Conservation (phyloP, 2,797 vertebrate species). For the Semotilus atromaculatus region DNA sequence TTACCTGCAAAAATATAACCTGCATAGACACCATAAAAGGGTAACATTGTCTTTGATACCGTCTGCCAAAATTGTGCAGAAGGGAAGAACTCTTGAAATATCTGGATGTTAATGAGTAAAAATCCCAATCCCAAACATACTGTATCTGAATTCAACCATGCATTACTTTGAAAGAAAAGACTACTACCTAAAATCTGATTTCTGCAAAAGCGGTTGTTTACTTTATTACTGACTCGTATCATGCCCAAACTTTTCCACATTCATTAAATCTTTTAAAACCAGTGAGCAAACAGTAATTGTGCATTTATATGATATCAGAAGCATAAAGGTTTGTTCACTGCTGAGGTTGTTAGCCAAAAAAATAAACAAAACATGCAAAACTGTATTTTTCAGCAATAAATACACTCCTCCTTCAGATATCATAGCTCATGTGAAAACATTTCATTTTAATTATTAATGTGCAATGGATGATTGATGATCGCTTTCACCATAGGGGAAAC, state of each 20-base stretch:
- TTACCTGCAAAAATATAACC: neutral
- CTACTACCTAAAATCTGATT: neutral
- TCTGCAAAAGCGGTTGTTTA: neutral
- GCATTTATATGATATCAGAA: neutral
- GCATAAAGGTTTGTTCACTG: neutral
- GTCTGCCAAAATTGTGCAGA: neutral
- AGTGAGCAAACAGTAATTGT: neutral
- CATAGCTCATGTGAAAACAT: neutral
- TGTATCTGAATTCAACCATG: neutral
- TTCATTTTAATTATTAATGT: neutral
- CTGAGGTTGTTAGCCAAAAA: neutral
- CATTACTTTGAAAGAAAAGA: neutral
- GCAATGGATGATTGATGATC: neutral
- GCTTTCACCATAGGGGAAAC: neutral
- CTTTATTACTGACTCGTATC: neutral
- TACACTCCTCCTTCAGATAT: neutral
- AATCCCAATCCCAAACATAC: neutral
- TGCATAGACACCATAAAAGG: neutral
- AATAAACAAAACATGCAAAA: slow-evolving; percentile 2
- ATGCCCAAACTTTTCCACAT: neutral
- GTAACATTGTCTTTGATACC: neutral
- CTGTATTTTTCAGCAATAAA: neutral
- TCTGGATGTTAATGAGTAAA: neutral
- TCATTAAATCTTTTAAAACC: neutral
- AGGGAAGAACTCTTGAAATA: neutral